Evolutionary conservation across 2,888 invertebrate genomes (phyloP).

Genomic region (Xylota sylvarum): DNA sequence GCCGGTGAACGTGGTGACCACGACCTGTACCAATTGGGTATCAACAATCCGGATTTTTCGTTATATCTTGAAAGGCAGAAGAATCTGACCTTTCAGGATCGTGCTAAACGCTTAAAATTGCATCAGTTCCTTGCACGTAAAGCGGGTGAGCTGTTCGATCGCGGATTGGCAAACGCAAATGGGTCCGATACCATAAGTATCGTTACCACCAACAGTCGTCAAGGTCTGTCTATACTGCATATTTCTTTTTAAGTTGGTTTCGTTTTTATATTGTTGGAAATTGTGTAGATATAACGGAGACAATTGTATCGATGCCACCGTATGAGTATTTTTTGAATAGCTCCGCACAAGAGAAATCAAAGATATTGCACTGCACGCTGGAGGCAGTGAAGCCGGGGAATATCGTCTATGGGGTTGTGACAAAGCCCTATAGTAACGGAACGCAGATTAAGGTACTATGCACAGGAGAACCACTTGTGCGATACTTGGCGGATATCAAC

Average conservation of each 20-base stretch:
- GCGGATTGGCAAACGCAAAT: conserved; percentile 85
- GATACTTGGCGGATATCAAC: conserved; percentile 94
- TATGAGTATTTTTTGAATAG: conserved; percentile 91
- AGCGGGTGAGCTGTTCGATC: conserved; percentile 91
- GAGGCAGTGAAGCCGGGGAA: conserved; percentile 90
- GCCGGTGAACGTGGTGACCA: conserved; percentile 93
- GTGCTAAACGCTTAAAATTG: conserved; percentile 92
- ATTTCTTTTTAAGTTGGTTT: not conserved
- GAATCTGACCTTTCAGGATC: conserved; percentile 92
- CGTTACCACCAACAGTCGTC: conserved; percentile 30
- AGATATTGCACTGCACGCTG: conserved; percentile 91
- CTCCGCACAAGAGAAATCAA: conserved; percentile 90
- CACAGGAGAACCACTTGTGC: conserved; percentile 91
- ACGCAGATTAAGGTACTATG: conserved; percentile 91
- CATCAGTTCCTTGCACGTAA: conserved; percentile 95
- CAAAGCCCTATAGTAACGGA: conserved; percentile 90
- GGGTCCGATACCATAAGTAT: conserved; percentile 13
- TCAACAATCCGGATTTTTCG: conserved; percentile 89
- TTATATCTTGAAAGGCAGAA: conserved; percentile 92
- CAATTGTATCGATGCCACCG: conserved; percentile 88
- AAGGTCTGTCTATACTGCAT: conserved; percentile 58
- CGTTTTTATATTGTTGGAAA: not conserved
- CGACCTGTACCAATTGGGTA: conserved; percentile 88
- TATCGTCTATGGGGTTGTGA: conserved; percentile 91
- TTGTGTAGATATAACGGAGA: conserved; percentile 58